These are phyloP conservation scores for Podarcis raffonei DNA, from an alignment of 2,113 vertebrate species.

Conservation along the genomic window DNA sequence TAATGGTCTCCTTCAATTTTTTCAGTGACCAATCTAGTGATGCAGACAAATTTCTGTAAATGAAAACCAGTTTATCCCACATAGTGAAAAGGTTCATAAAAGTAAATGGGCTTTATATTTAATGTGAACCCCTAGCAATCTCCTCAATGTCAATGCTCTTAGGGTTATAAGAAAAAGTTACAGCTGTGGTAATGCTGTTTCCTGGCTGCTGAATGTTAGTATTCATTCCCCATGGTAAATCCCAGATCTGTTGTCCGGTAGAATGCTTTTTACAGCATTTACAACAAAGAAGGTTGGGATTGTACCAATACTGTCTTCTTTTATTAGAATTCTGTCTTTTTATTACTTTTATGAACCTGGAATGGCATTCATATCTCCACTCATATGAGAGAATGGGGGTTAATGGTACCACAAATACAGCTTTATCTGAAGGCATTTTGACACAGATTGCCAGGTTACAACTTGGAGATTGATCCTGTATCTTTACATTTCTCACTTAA, in stretches of 20 bases:
- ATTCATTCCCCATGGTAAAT: neutral
- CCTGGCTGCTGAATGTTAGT: neutral
- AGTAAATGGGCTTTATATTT: neutral
- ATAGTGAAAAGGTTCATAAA: neutral
- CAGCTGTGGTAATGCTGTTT: neutral
- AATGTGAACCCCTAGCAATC: neutral
- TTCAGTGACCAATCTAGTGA: neutral
- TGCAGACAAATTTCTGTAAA: neutral
- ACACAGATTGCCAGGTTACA: too few species aligned
- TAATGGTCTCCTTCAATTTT: conserved; percentile 9
- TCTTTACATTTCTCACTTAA: neutral
- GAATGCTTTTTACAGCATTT: neutral
- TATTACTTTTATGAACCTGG: neutral
- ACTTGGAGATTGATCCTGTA: neutral
- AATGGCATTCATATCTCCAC: neutral
- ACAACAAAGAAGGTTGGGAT: neutral
- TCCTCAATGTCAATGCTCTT: neutral
- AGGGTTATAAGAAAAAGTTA: neutral
- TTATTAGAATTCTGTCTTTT: neutral
- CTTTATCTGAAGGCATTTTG: neutral
- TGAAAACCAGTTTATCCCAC: neutral
- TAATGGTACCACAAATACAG: neutral
- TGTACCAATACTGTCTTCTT: neutral
- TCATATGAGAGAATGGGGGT: neutral
- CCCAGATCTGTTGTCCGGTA: neutral